These are phyloP conservation scores for Cephalopterus ornatus DNA, from an alignment of 2,113 vertebrate genomes.

Conservation along the genomic window DNA sequence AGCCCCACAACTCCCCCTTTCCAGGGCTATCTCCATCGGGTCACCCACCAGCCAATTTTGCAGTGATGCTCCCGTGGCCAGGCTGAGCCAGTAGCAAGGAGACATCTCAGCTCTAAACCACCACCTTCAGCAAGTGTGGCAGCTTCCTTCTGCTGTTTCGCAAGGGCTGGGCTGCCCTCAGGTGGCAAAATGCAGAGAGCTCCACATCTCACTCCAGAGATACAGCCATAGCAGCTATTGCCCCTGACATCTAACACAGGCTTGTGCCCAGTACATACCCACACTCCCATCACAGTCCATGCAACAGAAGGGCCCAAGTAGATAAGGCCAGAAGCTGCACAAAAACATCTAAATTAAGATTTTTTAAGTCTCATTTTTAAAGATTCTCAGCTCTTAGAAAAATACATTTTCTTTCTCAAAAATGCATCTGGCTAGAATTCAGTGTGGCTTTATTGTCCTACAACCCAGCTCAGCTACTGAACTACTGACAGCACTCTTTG, in stretches of 20 bases:
- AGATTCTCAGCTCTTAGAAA: background rate
- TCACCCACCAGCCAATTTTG: background rate
- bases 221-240: background rate
- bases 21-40: background rate
- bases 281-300: fast-evolving
- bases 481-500: background rate
- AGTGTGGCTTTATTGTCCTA: background rate
- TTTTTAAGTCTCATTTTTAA: background rate
- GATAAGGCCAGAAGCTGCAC: background rate
- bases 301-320: fast-evolving
- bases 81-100: background rate
- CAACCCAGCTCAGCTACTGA: background rate
- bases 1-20: background rate
- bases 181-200: slow-evolving; percentile 29
- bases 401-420: background rate
- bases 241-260: background rate
- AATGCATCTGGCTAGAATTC: background rate
- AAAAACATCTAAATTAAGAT: background rate
- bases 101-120: background rate
- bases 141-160: background rate
- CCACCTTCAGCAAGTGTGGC: background rate
- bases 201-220: background rate
- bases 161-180: slow-evolving; percentile 46
- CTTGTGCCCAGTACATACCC: background rate
- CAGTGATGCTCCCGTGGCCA: background rate